These are phyloP conservation scores for Heloderma charlesbogerti DNA, from an alignment of 2,113 vertebrate species.

Conservation along the genomic window DNA sequence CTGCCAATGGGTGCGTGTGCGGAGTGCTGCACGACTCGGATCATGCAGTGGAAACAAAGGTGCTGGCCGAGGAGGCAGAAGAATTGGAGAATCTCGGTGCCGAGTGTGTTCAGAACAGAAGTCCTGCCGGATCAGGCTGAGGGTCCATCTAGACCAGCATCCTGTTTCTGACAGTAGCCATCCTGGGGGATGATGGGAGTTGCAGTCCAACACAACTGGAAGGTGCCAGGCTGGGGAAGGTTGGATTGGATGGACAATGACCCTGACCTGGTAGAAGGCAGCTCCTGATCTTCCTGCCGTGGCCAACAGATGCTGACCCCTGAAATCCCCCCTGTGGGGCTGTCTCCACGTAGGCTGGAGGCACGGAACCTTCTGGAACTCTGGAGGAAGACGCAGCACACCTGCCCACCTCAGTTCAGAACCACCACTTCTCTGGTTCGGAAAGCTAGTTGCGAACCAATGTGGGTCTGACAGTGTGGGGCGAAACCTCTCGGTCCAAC, in stretches of 20 bases:
- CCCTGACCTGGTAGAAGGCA: too few relatives aligned
- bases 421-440: neutral
- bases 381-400: accelerated
- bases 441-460: neutral
- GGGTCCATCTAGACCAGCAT: neutral
- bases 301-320: too few relatives aligned
- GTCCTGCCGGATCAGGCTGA: neutral
- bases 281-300: too few relatives aligned
- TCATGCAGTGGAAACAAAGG: neutral
- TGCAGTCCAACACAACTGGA: too few relatives aligned
- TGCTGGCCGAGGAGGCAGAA: neutral
- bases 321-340: neutral
- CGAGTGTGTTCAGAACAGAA: neutral
- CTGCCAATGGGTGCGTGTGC: too few relatives aligned
- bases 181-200: too few relatives aligned
- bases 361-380: neutral
- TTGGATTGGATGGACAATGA: too few relatives aligned
- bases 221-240: too few relatives aligned
- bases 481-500: neutral
- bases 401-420: neutral
- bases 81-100: neutral
- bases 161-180: neutral
- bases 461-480: too few relatives aligned
- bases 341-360: neutral
- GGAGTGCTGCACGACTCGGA: neutral